Percentiles rank a stretch among this genome's conserved stretches.
phyloP scores from a whole-genome alignment of 2,888 invertebrate species.

The Patella depressa region DNA sequence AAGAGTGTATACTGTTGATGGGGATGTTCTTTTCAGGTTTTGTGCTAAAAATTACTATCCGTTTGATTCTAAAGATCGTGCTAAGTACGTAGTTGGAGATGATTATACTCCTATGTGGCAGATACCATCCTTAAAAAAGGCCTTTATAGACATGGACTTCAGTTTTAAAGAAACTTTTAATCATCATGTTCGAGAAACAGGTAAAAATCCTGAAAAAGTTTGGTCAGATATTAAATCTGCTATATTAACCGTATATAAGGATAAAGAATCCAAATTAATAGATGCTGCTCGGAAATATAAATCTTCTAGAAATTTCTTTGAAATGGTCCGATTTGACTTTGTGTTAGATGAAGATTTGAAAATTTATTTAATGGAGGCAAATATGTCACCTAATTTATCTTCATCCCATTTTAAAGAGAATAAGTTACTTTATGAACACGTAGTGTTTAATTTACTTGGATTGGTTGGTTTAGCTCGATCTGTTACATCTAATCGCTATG shows the following conservation, averaged over 20 bases:
- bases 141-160: conserved; percentile 75
- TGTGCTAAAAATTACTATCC: conserved; percentile 92
- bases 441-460: conserved; percentile 86
- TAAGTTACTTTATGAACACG: conserved; percentile 88
- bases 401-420: conserved; percentile 94
- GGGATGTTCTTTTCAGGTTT: conserved; percentile 87
- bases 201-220: conserved; percentile 80
- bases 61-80: conserved; percentile 82
- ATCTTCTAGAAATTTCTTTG: conserved; percentile 81
- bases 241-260: conserved; percentile 78
- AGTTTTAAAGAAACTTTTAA: conserved; percentile 91
- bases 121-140: conserved; percentile 71
- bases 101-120: conserved; percentile 96
- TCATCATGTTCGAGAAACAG: conserved; percentile 74
- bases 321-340: conserved; percentile 94
- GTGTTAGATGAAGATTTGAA: conserved; percentile 88
- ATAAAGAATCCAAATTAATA: conserved; percentile 81
- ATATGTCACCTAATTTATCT: conserved; percentile 98
- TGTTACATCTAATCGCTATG: conserved; percentile 20
- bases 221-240: conserved; percentile 87
- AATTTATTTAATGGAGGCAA: conserved; percentile 93
- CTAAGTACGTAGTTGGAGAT: conserved; percentile 95
- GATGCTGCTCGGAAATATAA: conserved; percentile 71
- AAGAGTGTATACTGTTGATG: conserved; percentile 88
- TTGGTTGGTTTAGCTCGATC: conserved; percentile 80